These are phyloP conservation scores for Osmerus eperlanus DNA, from an alignment of 2,113 vertebrate species.

Conservation along the genomic window DNA sequence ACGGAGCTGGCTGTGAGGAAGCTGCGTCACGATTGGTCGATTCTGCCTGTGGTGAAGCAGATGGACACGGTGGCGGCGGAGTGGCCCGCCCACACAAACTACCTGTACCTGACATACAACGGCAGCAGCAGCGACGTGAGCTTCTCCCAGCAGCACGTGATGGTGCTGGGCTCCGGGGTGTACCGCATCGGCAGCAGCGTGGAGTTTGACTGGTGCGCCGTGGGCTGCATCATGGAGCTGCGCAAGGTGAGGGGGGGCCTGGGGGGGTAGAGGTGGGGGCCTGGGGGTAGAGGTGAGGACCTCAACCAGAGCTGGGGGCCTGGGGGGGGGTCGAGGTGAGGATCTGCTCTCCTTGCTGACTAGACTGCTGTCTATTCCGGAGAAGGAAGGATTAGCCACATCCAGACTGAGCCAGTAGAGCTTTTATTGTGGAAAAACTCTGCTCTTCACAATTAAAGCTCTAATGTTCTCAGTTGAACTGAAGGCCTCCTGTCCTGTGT, in stretches of 20 bases:
- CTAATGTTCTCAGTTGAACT: too few relatives aligned
- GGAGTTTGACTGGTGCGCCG: conserved; percentile 97
- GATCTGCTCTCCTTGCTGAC: too few relatives aligned
- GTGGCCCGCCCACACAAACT: conserved; percentile 95
- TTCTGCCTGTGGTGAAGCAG: conserved; percentile 92
- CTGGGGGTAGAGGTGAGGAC: background rate
- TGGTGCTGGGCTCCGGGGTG: conserved; percentile 95
- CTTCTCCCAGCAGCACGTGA: conserved; percentile 83
- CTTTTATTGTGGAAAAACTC: background rate
- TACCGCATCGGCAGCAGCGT: conserved; percentile 98
- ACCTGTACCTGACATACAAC: conserved; percentile 94
- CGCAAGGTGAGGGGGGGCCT: conserved; percentile 75
- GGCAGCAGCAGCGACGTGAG: conserved; percentile 81
- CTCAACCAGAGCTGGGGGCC: background rate
- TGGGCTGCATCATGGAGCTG: conserved; percentile 93
- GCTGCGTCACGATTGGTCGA: conserved; percentile 85
- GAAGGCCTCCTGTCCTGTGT: background rate
- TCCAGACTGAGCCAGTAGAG: too few relatives aligned
- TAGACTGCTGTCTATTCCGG: too few relatives aligned
- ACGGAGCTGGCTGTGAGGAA: conserved; percentile 92
- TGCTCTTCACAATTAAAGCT: background rate
- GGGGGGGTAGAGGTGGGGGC: too few relatives aligned
- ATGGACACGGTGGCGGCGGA: conserved; percentile 95
- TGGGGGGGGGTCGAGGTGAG: too few relatives aligned
- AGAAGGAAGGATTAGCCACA: too few relatives aligned